These are phyloP conservation scores for Miniopterus natalensis DNA, from an alignment of 2,113 vertebrate genomes.

Conservation along the genomic window DNA sequence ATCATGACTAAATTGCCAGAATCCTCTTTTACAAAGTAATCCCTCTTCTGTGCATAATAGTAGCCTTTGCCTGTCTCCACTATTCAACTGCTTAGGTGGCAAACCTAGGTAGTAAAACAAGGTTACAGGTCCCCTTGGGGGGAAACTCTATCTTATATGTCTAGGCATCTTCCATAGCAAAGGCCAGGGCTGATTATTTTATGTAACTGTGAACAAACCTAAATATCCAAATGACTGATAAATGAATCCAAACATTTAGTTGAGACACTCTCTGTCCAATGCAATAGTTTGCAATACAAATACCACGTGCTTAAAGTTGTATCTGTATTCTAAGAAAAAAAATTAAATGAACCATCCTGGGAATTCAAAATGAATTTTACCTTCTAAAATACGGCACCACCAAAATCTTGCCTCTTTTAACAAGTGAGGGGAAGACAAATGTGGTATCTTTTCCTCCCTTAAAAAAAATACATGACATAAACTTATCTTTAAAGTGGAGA, in stretches of 20 bases:
- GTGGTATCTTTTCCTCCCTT: conserved; percentile 18
- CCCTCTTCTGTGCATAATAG: not conserved
- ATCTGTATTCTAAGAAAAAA: conserved; percentile 21
- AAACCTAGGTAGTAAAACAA: conserved; percentile 44
- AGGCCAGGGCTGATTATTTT: not conserved
- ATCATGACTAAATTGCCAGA: conserved; percentile 14
- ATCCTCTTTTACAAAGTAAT: conserved; percentile 48
- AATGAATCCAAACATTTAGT: conserved; percentile 28
- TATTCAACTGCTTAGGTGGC: conserved; percentile 30
- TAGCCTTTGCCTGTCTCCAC: conserved; percentile 12
- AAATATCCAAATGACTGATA: not conserved
- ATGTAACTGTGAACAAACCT: not conserved
- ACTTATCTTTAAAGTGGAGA: conserved; percentile 33
- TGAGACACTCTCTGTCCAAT: not conserved
- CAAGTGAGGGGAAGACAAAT: not conserved
- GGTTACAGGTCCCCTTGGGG: not conserved
- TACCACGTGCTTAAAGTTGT: not conserved
- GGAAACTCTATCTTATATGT: not conserved
- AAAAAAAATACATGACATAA: not conserved
- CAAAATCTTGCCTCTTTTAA: conserved; percentile 52
- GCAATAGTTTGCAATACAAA: not conserved
- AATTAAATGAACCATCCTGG: not conserved
- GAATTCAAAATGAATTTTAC: conserved; percentile 64
- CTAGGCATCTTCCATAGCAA: conserved; percentile 29
- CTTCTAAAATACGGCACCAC: conserved; percentile 51